Evolutionary conservation across 35 echinoderm and acorn worm genomes (phyloP).

Genomic region (Apostichopus parvimensis): DNA sequence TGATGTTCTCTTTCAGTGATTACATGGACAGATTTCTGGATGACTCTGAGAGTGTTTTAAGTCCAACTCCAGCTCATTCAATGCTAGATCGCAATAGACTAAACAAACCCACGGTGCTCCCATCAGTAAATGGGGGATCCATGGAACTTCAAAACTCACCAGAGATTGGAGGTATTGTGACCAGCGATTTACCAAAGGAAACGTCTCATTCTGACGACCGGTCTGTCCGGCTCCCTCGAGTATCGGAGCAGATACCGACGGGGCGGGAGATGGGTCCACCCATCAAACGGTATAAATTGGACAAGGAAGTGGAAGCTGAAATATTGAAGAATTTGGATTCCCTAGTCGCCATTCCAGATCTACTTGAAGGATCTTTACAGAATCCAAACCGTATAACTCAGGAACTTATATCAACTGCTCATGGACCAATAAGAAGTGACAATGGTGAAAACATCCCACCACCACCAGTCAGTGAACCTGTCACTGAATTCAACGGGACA

Average conservation of each 20-base stretch:
- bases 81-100: slow-evolving; percentile 72
- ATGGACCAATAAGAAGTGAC: slow-evolving; percentile 16
- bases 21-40: slow-evolving; percentile 99
- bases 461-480: not conserved
- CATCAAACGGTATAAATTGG: slow-evolving; percentile 61
- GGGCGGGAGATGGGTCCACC: slow-evolving; percentile 48
- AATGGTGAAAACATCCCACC: slow-evolving; percentile 9
- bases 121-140: slow-evolving; percentile 59
- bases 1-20: slow-evolving; percentile 64
- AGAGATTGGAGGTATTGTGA: slow-evolving; percentile 71
- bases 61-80: slow-evolving; percentile 85
- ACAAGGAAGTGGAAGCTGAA: slow-evolving; percentile 57
- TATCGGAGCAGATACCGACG: not conserved
- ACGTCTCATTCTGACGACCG: slow-evolving; percentile 47
- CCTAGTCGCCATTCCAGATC: slow-evolving; percentile 52
- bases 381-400: slow-evolving; percentile 31
- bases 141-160: slow-evolving; percentile 80
- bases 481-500: not conserved
- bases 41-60: slow-evolving; percentile 84
- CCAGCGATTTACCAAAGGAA: slow-evolving; percentile 81
- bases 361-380: slow-evolving; percentile 38
- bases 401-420: not conserved
- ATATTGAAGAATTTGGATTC: slow-evolving; percentile 65
- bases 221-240: slow-evolving; percentile 11
- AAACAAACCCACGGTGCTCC: slow-evolving; percentile 64